A percentile compares a stretch with the other conserved stretches of the same genome.
Conservation (phyloP, 2,888 invertebrate genomes). For the Zootermopsis nevadensis region DNA sequence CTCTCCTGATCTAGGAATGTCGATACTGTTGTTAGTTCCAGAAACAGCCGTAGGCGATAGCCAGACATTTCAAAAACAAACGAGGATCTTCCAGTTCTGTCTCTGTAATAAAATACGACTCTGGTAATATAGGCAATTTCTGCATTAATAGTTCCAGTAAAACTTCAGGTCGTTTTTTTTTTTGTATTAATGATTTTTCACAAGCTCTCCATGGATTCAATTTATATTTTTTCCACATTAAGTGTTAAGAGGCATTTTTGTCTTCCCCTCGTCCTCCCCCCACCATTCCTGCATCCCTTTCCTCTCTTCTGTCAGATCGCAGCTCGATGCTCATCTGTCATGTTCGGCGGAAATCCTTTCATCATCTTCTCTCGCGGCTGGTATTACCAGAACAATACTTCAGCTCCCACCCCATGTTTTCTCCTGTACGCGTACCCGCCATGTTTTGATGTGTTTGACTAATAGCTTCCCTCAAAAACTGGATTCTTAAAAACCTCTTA, state of each 20-base stretch:
- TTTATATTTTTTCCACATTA: slow-evolving; percentile 13
- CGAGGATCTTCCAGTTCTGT: no score
- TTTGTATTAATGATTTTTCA: neutral
- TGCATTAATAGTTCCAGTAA: no score
- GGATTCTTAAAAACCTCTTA: slow-evolving; percentile 39
- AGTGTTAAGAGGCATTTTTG: slow-evolving; percentile 22
- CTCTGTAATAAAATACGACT: no score
- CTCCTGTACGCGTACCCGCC: slow-evolving; percentile 27
- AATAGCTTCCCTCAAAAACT: slow-evolving; percentile 44
- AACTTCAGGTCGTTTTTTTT: no score
- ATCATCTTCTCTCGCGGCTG: slow-evolving; percentile 24
- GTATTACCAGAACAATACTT: slow-evolving; percentile 40
- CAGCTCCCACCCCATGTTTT: slow-evolving; percentile 22
- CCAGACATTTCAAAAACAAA: no score
- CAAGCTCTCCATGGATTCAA: neutral
- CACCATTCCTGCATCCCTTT: neutral
- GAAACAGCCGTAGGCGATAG: no score
- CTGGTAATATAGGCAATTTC: no score
- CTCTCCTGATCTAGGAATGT: no score
- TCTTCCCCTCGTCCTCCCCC: neutral
- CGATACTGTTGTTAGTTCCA: no score
- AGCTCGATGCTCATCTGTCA: slow-evolving; percentile 31
- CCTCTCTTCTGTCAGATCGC: slow-evolving; percentile 18
- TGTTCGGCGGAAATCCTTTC: slow-evolving; percentile 32
- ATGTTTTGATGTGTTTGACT: slow-evolving; percentile 47